Base-by-base conservation (phyloP, 2,888 invertebrate genomes). In the Neria commutata region DNA sequence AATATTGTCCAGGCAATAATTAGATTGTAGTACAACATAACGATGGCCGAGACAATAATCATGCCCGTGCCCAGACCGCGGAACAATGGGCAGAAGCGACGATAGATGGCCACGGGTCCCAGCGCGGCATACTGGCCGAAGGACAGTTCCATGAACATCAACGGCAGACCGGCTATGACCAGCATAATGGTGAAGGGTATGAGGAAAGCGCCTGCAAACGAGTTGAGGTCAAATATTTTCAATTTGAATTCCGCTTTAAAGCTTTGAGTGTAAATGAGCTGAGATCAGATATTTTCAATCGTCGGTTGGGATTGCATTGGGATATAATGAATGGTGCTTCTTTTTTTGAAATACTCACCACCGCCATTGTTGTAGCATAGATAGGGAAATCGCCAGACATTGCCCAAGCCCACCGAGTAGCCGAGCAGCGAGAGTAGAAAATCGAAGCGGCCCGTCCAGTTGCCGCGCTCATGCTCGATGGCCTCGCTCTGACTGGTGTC, bases 61-160 rank as follows among this genome's bases (percentile, higher is more conserved):
- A 90, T 90, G 64, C 89, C 90, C 65, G 88, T 89, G 56, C 90
- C 90, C 14, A 90, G 81, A 10, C 90, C 90, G 64, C 87, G 87
- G 73, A 92, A 89, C 8, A 92, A 84, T 14, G 80, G 80, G 61
- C 80, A 92, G 77, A 93, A 91, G 70, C 89, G 87, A 70, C 89
- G 87, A 84, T 91, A 93, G 49, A 91, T 90, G 16, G 90, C 90
- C 16, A 92, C 90, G 0, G 92, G 92, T 10, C 89, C 90, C 55
- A 89, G 77, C 3, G 89, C 90, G 25, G 91, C 91, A 76, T 90
- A 94, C 78, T 94, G 93, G 0, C 93, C 93, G 63, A 94, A 88
- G 0, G 91, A 88, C n/a, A 92, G 83, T 78, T 93, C 92, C 88
- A 92, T 89, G 73, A 92, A 92, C 86, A 92, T 90, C 6, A 92